Percentiles rank a stretch among this genome's conserved stretches.
These are phyloP conservation scores for Sceloporus undulatus DNA, from an alignment of 2,113 vertebrate species.

Conservation along the genomic window DNA sequence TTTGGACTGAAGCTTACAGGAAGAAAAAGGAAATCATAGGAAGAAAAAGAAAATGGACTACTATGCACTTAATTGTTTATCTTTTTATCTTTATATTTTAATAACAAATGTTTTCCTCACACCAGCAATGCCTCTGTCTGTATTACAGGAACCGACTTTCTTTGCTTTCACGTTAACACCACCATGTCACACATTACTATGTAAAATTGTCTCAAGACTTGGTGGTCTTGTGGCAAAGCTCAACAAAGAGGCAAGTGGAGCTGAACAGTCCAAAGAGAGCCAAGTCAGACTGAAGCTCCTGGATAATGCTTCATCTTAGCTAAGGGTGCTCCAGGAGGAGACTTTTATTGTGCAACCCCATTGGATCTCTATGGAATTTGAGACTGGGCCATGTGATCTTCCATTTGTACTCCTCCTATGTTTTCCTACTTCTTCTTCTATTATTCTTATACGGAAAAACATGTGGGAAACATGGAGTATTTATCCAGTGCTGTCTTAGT, in stretches of 20 bases:
- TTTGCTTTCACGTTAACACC: not conserved
- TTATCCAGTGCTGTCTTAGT: too few relatives aligned
- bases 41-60: not conserved
- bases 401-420: too few relatives aligned
- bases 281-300: too few relatives aligned
- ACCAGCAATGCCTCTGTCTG: not conserved
- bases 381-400: too few relatives aligned
- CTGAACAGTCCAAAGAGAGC: not conserved
- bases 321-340: too few relatives aligned
- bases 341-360: too few relatives aligned
- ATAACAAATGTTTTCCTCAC: not conserved
- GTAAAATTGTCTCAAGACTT: not conserved
- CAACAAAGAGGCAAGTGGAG: not conserved
- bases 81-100: not conserved
- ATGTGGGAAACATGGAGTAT: too few relatives aligned
- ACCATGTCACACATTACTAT: not conserved
- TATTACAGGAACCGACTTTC: not conserved
- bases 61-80: slow-evolving; percentile 3
- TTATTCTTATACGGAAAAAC: too few relatives aligned
- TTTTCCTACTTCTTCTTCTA: too few relatives aligned
- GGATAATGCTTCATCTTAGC: too few relatives aligned
- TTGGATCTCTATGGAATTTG: too few relatives aligned
- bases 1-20: not conserved
- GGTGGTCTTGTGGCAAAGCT: not conserved
- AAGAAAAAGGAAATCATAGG: not conserved